These are phyloP conservation scores for Synchiropus splendidus DNA, from an alignment of 2,113 vertebrate species.

Conservation along the genomic window DNA sequence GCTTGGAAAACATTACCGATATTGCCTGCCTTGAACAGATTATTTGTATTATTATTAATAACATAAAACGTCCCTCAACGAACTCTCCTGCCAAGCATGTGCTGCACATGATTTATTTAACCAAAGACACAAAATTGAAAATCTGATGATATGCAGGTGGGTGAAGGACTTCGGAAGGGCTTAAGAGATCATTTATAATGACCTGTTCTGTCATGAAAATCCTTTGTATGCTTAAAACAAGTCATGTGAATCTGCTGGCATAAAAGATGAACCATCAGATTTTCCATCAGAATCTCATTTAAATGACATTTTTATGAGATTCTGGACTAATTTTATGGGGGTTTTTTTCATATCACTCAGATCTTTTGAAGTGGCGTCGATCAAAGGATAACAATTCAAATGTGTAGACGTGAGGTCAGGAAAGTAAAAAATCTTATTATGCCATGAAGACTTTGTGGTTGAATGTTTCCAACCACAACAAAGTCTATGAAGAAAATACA, in stretches of 20 bases:
- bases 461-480: constrained; percentile 16
- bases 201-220: constrained; percentile 9
- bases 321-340: constrained; percentile 9
- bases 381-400: constrained; percentile 20
- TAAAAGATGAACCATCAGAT: constrained; percentile 19
- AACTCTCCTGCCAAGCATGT: too few species aligned
- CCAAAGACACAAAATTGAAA: too few species aligned
- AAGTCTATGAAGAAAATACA: too few species aligned
- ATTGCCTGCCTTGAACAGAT: too few species aligned
- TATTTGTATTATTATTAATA: too few species aligned
- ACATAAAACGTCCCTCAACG: too few species aligned
- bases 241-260: constrained; percentile 12
- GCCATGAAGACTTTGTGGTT: constrained; percentile 18
- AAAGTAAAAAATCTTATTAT: constrained; percentile 18
- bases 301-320: constrained; percentile 15
- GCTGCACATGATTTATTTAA: too few species aligned
- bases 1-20: too few species aligned
- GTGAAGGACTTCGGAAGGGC: too few species aligned
- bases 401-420: constrained; percentile 33
- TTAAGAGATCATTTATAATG: too few species aligned
- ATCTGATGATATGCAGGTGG: too few species aligned
- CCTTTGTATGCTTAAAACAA: constrained; percentile 6
- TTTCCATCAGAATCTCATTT: constrained; percentile 17
- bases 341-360: constrained; percentile 4
- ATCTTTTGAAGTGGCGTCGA: constrained; percentile 16